Percentiles rank a stretch among this genome's conserved stretches.
phyloP scores from a whole-genome alignment of 2,888 invertebrate species.

The Lumbricus terrestris region DNA sequence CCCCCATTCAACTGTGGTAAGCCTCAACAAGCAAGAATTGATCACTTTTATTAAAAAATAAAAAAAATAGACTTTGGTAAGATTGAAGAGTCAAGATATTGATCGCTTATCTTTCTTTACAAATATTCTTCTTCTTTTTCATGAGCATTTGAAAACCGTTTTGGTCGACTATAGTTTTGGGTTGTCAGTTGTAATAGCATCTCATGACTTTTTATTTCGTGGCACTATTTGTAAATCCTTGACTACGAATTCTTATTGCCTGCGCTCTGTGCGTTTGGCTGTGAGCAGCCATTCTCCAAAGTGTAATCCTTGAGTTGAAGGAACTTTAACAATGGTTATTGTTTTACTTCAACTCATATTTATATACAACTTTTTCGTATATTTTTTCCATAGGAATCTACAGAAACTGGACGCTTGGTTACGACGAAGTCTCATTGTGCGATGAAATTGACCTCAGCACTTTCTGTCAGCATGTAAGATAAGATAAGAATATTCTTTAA shows the following conservation, averaged over 20 bases:
- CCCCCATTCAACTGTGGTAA: too few species aligned
- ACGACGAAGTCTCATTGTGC: conserved; percentile 41
- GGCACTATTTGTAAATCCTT: background rate
- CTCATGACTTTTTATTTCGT: background rate
- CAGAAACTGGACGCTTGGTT: conserved; percentile 35
- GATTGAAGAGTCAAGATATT: too few species aligned
- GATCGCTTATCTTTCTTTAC: too few species aligned
- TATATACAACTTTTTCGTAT: background rate
- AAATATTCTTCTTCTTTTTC: too few species aligned
- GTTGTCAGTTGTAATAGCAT: background rate
- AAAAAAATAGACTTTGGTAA: too few species aligned
- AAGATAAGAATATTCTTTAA: background rate
- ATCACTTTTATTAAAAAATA: too few species aligned
- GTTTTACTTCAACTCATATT: too few species aligned
- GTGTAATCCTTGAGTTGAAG: too few species aligned
- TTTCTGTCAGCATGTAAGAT: conserved; percentile 39
- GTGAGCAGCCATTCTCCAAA: too few species aligned
- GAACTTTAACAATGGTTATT: background rate
- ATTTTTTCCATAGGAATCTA: conserved; percentile 35
- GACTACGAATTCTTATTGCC: background rate
- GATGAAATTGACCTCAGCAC: conserved; percentile 44
- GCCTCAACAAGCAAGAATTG: too few species aligned
- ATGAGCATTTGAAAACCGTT: too few species aligned
- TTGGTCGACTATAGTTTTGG: background rate
- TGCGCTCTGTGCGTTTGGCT: too few species aligned